Base-by-base conservation (phyloP, 2,888 invertebrate species). In the Meghimatium bilineatum region DNA sequence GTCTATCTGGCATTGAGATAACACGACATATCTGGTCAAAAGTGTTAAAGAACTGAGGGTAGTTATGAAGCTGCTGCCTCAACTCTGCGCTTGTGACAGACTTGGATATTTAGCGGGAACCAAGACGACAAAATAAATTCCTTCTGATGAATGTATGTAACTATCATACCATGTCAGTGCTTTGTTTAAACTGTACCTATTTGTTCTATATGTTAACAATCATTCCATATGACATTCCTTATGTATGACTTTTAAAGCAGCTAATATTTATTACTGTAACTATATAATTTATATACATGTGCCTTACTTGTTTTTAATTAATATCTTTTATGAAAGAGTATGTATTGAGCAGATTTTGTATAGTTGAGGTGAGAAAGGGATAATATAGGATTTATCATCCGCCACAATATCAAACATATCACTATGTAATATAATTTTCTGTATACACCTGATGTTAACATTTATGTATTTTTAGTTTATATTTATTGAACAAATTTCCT, bases 351-450 rank as follows among this genome's bases (percentile, higher is more conserved):
- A 32, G 26, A 23, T 1, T 67, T 6, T 34, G 34, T 1, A 34
- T 67, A 20, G 44, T 26, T 32, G 1, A 34, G 34, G 26, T 10
- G 23, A 29, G 75, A 52, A 34, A 29, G 56, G n/a, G 60, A 63
- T 63, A 63, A 63, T 56, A 63, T 38, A 36, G 67, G 67, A 79
- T 67, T 49, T 38, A 79, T 67, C 44, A 67, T 67, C 72, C 66
- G 66, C 83, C 85, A 85, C 77, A 76, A 84, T 85, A 83, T 84
- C 36, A 84, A 71, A 85, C 85, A 85, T 85, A 85, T 85, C 85
- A 85, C 60, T 26, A n/a, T 85, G 85, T 85, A 83, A 77, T 52
- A 85, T 85, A 85, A 32, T 74, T 75, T 75, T 29, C 6, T 63
- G 60, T 77, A 63, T 38, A 36, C n/a, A 38, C 12, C 36, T 20